Base-by-base conservation (phyloP, 2,113 vertebrate species). In the Probosciger aterrimus region DNA sequence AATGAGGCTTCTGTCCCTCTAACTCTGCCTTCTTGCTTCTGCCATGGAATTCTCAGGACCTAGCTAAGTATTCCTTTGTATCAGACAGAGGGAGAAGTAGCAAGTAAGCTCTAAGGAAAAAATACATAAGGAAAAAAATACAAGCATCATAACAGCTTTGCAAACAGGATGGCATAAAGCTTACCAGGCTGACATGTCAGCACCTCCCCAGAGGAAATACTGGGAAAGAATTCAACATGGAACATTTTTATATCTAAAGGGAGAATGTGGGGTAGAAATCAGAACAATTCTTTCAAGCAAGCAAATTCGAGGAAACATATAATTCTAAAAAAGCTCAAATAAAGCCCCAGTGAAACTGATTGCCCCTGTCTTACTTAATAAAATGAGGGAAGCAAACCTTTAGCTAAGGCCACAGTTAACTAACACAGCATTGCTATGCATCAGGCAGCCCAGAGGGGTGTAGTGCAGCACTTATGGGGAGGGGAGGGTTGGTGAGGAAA, bases 111-210 rank as follows among this genome's bases (percentile, higher is more conserved):
- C 39, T 43, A 28, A 70, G 88, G 52, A 31, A 90, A 90, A 90
- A 86, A 93, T 44, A 80, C 0, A 0, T 39, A 53, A 41, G 49
- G 62, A 91, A 91, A 70, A 88, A 75, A 24, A 44, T 35, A 39
- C 60, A 83, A 83, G 73, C 43, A 75, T 83, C n/a, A 73, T 33
- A 87, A 87, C 78, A 90, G 84, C 77, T 95, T 95, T 95, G 70
- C 74, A 86, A 88, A 90, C 43, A 83, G 67, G 88, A 84, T 74
- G 67, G 49, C 59, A 80, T 18, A 64, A 91, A 95, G 60, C 77
- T 79, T 75, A 87, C 31, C 77, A 90, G 49, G 80, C 67, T 95
- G 67, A 52, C 70, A 62, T 70, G 88, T 63, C 82, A 85, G 79
- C 79, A 73, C 44, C 31, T 93, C 62, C 82, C 90, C 63, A 71